Evolutionary conservation across 2,113 vertebrate genomes (phyloP), one percentile per base, ranked within the genome.

Genomic region (Balaeniceps rex): DNA sequence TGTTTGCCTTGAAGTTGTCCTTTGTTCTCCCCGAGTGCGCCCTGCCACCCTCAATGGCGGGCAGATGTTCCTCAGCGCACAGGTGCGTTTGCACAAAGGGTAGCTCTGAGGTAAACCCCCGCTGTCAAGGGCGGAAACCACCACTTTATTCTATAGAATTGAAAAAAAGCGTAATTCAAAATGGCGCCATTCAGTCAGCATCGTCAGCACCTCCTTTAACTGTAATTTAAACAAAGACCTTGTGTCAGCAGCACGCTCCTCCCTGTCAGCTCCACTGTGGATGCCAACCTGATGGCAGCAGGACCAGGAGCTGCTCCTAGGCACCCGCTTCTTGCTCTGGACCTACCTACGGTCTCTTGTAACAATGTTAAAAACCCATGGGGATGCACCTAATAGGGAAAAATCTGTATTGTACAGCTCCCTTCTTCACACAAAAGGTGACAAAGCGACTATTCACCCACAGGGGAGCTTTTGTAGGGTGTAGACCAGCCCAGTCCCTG

Each of bases 381-480:
- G 13, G 51, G 34, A 75, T 11, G 19, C 33, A 19, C 11, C 16
- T 42, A 29, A 38, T 8, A 12, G 76, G 46, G 44, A 31, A 31
- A 42, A n/a, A 14, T 15, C 29, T 12, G 51, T 22, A 40, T 13
- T 19, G 46, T 31, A n/a, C 40, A 28, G 76, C 76, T 87, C 34
- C 38, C 38, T 60, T 65, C 46, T 8, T 61, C 46, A n/a, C 17
- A 14, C 18, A 26, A 19, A 74, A 60, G 40, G 69, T 22, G 55
- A 46, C 12, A 42, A 70, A 36, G 18, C 1, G 3, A 65, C 51
- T 22, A 3, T 14, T 38, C 21, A 17, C 23, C 1, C 0, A 22
- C 42, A 1, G 1, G 17, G 25, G n/a, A 31, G 49, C 18, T 64
- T 42, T 14, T 70, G 65, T 16, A 55, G 36, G 26, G 36, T 14